phyloP scores from a whole-genome alignment of 2,797 vertebrate species.

The Sebastes minor region DNA sequence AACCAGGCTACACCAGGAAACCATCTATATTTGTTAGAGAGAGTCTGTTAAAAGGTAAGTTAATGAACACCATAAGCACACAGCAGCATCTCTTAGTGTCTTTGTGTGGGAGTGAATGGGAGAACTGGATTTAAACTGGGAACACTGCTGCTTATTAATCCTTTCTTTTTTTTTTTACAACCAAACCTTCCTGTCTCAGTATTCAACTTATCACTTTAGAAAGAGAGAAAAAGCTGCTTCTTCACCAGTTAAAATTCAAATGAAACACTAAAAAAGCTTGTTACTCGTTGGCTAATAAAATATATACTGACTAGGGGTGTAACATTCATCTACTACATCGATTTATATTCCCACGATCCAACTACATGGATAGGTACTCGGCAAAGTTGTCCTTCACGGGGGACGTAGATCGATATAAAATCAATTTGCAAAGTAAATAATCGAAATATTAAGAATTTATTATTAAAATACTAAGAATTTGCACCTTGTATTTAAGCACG shows the following conservation, averaged over 20 bases:
- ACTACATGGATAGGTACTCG: too few species aligned
- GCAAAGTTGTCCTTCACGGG: too few species aligned
- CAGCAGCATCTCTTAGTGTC: background rate
- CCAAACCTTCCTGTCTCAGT: background rate
- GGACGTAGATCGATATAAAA: too few species aligned
- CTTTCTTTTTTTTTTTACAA: background rate
- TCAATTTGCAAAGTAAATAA: too few species aligned
- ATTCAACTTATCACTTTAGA: background rate
- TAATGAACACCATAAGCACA: background rate
- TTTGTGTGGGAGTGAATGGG: constrained; percentile 28
- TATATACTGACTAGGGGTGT: background rate
- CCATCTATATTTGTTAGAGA: background rate
- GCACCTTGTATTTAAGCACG: too few species aligned
- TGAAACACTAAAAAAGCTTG: background rate
- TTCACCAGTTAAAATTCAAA: background rate
- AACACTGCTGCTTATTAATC: constrained; percentile 1
- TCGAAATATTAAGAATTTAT: too few species aligned
- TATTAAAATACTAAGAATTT: too few species aligned
- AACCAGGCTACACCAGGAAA: background rate
- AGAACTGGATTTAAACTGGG: constrained; percentile 16
- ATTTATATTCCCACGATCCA: too few species aligned
- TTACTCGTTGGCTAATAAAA: background rate
- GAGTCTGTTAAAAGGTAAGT: background rate
- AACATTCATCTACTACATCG: too few species aligned
- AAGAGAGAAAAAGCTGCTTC: background rate